Percentiles rank a stretch among this genome's conserved stretches.
These are phyloP conservation scores for Falco naumanni DNA, from an alignment of 2,797 vertebrate genomes.

Conservation along the genomic window DNA sequence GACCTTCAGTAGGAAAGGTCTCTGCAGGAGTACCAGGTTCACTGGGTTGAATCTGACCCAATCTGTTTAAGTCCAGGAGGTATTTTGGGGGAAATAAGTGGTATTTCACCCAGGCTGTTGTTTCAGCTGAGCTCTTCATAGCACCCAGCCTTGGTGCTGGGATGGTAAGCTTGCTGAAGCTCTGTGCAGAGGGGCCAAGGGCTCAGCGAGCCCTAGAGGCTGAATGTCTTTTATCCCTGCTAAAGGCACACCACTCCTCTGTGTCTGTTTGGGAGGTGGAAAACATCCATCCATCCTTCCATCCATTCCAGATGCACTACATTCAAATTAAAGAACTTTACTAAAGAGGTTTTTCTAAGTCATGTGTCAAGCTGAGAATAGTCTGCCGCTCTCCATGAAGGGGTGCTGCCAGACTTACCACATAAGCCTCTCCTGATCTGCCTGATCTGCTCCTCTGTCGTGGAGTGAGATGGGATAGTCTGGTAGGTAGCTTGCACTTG, in stretches of 20 bases:
- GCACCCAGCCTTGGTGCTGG: background rate
- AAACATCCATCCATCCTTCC: background rate
- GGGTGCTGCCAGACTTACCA: background rate
- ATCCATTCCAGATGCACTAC: background rate
- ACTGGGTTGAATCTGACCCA: background rate
- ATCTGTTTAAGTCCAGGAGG: background rate
- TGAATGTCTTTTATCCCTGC: background rate
- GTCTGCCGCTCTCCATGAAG: background rate
- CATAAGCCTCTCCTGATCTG: background rate
- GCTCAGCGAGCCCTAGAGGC: background rate
- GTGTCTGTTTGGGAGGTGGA: background rate
- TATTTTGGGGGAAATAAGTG: background rate
- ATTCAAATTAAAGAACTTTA: conserved; percentile 7
- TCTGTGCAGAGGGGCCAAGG: background rate
- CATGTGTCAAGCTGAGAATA: background rate
- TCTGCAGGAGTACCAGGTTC: background rate
- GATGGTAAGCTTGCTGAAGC: background rate
- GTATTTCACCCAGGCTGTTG: background rate
- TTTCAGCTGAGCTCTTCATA: background rate
- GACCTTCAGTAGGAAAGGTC: background rate
- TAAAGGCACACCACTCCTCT: background rate
- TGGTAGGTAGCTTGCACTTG: background rate
- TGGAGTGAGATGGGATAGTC: background rate
- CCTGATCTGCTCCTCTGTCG: background rate
- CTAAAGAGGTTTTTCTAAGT: background rate